Conservation (phyloP, 2,888 invertebrate genomes). For the Tiphia femorata region DNA sequence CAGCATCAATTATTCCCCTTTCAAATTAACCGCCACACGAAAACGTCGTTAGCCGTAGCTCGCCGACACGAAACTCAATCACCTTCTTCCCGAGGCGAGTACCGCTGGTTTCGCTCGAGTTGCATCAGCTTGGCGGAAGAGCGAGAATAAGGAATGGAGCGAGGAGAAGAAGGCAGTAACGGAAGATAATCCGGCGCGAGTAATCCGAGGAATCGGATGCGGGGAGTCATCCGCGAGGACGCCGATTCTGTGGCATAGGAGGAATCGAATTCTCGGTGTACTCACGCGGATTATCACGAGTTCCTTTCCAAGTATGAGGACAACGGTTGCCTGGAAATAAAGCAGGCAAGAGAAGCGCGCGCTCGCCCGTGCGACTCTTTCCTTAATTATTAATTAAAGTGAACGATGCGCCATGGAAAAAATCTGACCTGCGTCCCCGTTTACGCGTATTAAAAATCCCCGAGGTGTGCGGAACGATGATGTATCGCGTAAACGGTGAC, state of each 20-base stretch:
- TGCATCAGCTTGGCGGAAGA: not conserved
- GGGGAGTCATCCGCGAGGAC: conserved; percentile 19
- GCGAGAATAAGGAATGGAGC: not conserved
- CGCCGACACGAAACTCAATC: no score
- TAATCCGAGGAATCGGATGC: conserved; percentile 6
- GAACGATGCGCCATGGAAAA: no score
- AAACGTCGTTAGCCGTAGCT: no score
- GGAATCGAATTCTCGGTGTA: conserved; percentile 46
- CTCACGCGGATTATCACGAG: conserved; percentile 43
- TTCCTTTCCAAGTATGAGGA: conserved; percentile 12
- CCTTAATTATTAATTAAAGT: conserved; percentile 50
- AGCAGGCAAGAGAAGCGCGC: conserved; percentile 27
- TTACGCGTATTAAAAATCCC: no score
- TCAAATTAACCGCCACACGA: no score
- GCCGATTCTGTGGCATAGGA: conserved; percentile 16
- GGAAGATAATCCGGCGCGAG: not conserved
- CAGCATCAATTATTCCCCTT: no score
- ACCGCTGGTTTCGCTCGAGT: not conserved
- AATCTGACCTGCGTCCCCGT: no score
- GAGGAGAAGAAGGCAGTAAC: not conserved
- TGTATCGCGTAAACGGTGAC: no score
- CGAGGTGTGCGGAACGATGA: no score
- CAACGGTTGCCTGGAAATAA: conserved; percentile 5
- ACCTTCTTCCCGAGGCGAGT: no score
- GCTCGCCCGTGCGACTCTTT: conserved; percentile 40